These are phyloP conservation scores for Dysdera silvatica DNA, from an alignment of 1,140 invertebrate species.

Conservation along the genomic window DNA sequence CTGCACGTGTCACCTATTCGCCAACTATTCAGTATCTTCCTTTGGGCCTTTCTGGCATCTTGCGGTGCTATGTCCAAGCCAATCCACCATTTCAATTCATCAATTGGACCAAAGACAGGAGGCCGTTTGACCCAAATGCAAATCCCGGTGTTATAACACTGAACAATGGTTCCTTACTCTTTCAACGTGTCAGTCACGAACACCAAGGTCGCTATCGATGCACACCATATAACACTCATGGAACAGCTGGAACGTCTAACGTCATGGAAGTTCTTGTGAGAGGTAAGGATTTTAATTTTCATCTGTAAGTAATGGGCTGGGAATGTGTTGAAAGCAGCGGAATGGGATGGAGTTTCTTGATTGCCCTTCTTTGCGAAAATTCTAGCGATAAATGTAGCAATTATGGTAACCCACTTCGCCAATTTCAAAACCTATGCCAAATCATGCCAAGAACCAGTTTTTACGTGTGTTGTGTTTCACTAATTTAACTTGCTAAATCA, in stretches of 20 bases:
- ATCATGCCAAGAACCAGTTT: no score
- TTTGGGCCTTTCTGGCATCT: constrained; percentile 79
- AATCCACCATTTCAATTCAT: constrained; percentile 90
- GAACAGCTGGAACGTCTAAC: constrained; percentile 81
- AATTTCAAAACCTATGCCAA: no score
- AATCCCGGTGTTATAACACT: constrained; percentile 84
- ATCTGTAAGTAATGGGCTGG: no score
- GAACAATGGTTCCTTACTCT: constrained; percentile 84
- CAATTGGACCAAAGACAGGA: constrained; percentile 91
- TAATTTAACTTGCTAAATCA: no score
- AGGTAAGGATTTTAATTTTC: constrained; percentile 42
- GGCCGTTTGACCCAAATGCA: constrained; percentile 80
- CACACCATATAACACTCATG: constrained; percentile 86
- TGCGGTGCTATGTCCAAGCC: constrained; percentile 94
- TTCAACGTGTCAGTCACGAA: constrained; percentile 53
- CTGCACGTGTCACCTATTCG: constrained; percentile 87
- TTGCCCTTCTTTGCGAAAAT: no score
- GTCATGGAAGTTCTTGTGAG: constrained; percentile 89
- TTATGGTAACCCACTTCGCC: no score
- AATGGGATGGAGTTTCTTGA: no score
- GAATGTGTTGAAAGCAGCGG: no score
- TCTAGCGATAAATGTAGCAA: no score
- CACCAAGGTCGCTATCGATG: constrained; percentile 79
- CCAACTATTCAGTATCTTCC: constrained; percentile 88
- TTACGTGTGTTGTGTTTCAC: no score